Evolutionary conservation across 2,888 invertebrate genomes (phyloP), one percentile per base, ranked within the genome.

Genomic region (Acronicta leporina): DNA sequence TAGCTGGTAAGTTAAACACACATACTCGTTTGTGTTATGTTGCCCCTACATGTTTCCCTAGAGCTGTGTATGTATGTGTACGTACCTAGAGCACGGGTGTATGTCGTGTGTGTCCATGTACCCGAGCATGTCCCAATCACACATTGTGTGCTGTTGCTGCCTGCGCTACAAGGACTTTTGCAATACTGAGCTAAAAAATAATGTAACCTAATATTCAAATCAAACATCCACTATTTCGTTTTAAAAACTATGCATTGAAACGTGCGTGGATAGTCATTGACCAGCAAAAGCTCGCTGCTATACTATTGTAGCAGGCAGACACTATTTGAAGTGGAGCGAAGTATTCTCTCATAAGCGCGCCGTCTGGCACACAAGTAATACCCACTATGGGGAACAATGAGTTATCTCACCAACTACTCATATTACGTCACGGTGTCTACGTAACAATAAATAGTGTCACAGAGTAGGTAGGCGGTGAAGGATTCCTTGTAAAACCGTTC

Each of bases 311-410:
- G 2, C 11, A 33, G 11, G 52, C 57, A 52, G 63, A 77, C 82
- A 84, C 65, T 81, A 83, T 85, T 83, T 87, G 80, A 82, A 89
- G 87, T 85, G 83, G 80, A 58, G 73, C 81, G 85, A 85, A 69
- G 83, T 74, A 74, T 63, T 75, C 75, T 61, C 63, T 50, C 67
- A 59, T 47, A 63, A 57, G 79, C 59, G 70, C 68, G 66, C 65
- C 69, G 73, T 70, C 79, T 85, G 83, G 81, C 83, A 82, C 81
- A 79, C 85, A 84, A 80, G 82, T 88, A 85, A 89, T 88, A 87
- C 87, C 82, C 83, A 87, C 83, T 85, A 81, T 84, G 82, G 75
- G 59, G 75, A 75, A 75, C 75, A 75, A 77, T 77, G 78, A 71
- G 79, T 64, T 75, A 77, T 77, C 75, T 78, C 72, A 64, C 78